Base-by-base conservation (phyloP, 1,140 invertebrate species). In the Adoxophyes honmai region DNA sequence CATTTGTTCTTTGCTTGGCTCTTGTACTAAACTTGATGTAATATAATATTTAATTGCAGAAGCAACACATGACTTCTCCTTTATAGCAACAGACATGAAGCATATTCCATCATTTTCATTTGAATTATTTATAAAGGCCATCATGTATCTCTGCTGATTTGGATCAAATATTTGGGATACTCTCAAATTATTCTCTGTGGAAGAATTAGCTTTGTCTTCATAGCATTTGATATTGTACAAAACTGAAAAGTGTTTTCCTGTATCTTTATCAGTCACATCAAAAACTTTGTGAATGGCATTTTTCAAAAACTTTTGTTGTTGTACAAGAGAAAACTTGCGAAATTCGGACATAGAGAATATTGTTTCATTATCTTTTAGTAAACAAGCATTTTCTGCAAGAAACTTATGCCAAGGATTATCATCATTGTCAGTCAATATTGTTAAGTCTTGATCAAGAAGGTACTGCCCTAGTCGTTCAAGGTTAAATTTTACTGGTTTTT, bases 401-500 rank as follows among this genome's bases (percentile, higher is more conserved):
- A 97, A 94, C 63, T 93, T 90, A 34, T 93, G 90, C 97, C 97
- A 98, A n/a, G 93, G 90, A 79, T 94, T 93, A 28, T 90, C 88
- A 4, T 90, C 88, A 67, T 91, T 91, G 57, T 93, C 90, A 1
- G 92, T 90, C 6, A 93, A 90, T 68, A 93, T 93, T 7, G 91
- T 91, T 28, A 97, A 81, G 51, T 91, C 86, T 59, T 89, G 75
- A 73, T 93, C 90, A 57, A 94, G 92, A 42, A 98, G 89, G 89
- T 98, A 98, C 81, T 98, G 96, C 0, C 97, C 96, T 52, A 98
- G 91, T 73, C 94, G 93, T 89, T 99, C 97, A 64, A 98, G 86
- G 82, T 96, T 95, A 78, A 97, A 92, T 81, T 92, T 92, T 34
- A 91, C 89, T 70, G 93, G 93, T 62, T 90, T 91, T 39, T 91